These are phyloP conservation scores for Nematolebias whitei DNA, from an alignment of 2,113 vertebrate genomes.

Conservation along the genomic window DNA sequence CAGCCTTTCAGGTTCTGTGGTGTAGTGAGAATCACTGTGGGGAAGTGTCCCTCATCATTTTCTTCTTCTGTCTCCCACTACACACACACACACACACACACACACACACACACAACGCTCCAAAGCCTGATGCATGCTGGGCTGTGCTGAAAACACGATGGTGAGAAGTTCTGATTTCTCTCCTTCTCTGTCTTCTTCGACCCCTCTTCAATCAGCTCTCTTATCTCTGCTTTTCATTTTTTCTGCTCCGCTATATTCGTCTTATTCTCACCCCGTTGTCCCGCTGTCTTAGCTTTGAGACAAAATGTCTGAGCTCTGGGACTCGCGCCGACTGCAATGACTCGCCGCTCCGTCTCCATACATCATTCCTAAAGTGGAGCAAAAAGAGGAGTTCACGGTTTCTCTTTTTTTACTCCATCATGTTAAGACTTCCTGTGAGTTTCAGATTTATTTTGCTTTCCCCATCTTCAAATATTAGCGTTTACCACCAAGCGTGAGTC, in stretches of 20 bases:
- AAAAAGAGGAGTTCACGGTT: not conserved
- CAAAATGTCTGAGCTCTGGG: slow-evolving; percentile 21
- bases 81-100: not conserved
- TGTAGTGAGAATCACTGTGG: slow-evolving; percentile 27
- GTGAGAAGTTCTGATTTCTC: slow-evolving; percentile 29
- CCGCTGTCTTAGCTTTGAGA: slow-evolving; percentile 40
- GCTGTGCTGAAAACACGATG: slow-evolving; percentile 5
- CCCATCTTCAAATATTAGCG: slow-evolving; percentile 7
- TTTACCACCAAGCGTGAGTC: not conserved
- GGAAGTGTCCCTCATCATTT: slow-evolving; percentile 50
- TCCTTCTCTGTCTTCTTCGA: slow-evolving; percentile 10
- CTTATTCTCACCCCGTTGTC: slow-evolving; percentile 30
- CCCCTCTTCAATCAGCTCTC: slow-evolving; percentile 30
- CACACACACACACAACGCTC: slow-evolving; percentile 12
- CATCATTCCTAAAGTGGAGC: slow-evolving; percentile 38
- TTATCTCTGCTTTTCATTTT: slow-evolving; percentile 16
- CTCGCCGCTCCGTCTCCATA: slow-evolving; percentile 36
- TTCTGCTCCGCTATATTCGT: slow-evolving; percentile 1
- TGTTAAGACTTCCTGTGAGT: slow-evolving; percentile 15
- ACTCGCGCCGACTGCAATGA: slow-evolving; percentile 31
- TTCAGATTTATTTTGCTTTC: slow-evolving; percentile 4
- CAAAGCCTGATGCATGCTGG: slow-evolving; percentile 21
- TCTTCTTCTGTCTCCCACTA: slow-evolving; percentile 18
- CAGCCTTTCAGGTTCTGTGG: slow-evolving; percentile 17
- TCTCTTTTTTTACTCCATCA: not conserved